Evolutionary conservation across 2,888 invertebrate genomes (phyloP).

Genomic region (Xylota segnis): DNA sequence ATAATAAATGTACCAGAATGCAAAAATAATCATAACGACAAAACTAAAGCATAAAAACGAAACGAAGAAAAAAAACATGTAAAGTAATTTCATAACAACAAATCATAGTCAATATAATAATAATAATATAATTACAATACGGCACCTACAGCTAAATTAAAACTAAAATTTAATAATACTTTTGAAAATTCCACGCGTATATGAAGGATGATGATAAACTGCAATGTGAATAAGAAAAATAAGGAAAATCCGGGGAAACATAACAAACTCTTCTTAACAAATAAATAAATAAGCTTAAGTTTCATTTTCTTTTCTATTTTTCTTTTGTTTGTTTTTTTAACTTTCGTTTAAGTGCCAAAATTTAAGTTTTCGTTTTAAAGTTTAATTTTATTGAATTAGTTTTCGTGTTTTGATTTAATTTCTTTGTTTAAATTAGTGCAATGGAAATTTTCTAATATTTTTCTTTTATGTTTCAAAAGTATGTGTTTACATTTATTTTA

Average conservation of each 20-base stretch:
- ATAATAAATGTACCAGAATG: conserved; percentile 33
- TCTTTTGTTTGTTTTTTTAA: conserved; percentile 3
- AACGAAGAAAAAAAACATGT: conserved; percentile 45
- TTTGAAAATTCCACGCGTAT: conserved; percentile 48
- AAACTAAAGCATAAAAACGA: conserved; percentile 35
- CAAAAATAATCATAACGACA: conserved; percentile 26
- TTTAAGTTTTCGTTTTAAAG: background rate
- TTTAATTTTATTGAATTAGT: conserved; percentile 17
- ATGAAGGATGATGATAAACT: conserved; percentile 19
- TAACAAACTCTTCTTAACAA: background rate
- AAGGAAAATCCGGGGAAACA: background rate
- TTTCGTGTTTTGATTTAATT: conserved; percentile 18
- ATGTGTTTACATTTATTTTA: background rate
- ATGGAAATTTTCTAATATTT: conserved; percentile 43
- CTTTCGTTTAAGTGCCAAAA: conserved; percentile 5
- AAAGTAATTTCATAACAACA: conserved; percentile 37
- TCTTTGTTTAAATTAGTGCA: conserved; percentile 58
- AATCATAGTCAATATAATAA: background rate
- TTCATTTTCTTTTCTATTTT: conserved; percentile 12
- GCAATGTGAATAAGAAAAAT: conserved; percentile 10
- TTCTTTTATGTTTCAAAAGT: conserved; percentile 2
- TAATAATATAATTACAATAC: conserved; percentile 21
- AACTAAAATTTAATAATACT: conserved; percentile 66
- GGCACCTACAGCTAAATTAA: conserved; percentile 29
- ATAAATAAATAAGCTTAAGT: conserved; percentile 6